Conservation (phyloP, 2,888 invertebrate genomes). For the Seira ritae region DNA sequence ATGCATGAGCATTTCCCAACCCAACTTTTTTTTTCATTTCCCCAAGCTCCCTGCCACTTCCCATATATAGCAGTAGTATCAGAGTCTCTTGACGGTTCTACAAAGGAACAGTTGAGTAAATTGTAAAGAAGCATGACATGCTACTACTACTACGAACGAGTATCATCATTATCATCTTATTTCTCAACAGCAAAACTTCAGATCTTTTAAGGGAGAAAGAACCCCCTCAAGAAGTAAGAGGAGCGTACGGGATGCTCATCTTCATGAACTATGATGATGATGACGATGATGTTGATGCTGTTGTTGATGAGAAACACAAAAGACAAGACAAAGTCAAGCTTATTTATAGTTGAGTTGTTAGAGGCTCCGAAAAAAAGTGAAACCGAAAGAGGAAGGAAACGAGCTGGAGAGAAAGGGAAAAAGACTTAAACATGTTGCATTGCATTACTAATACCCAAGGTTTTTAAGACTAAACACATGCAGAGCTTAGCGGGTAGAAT, state of each 20-base stretch:
- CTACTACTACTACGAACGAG: too few relatives aligned
- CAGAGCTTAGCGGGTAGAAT: too few relatives aligned
- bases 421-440: constrained; percentile 33
- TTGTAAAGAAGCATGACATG: constrained; percentile 42
- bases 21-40: constrained; percentile 52
- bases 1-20: background rate
- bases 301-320: constrained; percentile 46
- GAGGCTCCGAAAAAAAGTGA: too few relatives aligned
- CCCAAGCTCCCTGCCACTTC: constrained; percentile 52
- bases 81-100: constrained; percentile 48
- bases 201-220: constrained; percentile 10
- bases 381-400: too few relatives aligned
- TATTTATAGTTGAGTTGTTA: constrained; percentile 57
- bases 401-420: too few relatives aligned
- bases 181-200: background rate
- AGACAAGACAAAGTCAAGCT: constrained; percentile 60
- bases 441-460: background rate
- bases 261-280: constrained; percentile 23
- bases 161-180: constrained; percentile 28
- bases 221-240: constrained; percentile 55
- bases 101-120: constrained; percentile 19
- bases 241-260: constrained; percentile 35
- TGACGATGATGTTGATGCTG: constrained; percentile 32
- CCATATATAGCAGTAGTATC: constrained; percentile 50
- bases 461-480: background rate